Evolutionary conservation across 2,797 vertebrate genomes (phyloP), one percentile per base, ranked within the genome.

Genomic region (Spea hammondii): DNA sequence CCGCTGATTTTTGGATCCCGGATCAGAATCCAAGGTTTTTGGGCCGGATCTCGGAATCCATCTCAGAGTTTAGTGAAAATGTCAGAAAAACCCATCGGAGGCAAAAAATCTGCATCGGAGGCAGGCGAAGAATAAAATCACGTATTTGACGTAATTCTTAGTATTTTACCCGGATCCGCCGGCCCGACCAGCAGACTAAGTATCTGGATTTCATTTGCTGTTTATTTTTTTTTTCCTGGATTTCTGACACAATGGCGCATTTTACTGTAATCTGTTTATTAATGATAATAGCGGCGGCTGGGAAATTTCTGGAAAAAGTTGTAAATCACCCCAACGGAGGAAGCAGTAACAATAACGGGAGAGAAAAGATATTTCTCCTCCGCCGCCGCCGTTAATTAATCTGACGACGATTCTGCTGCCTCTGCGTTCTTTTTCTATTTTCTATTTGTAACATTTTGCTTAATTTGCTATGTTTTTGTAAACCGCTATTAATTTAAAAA

Each of bases 261-360:
- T 14, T 59, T 13, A 32, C 32, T 32, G 32, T 32, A 32, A 32
- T 32, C 3, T 32, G 32, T 14, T 59, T 4, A 12, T 59, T 59
- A 4, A 5, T 59, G 5, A 59, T 59, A 59, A 59, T 53, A 53
- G 51, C 10, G 51, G 51, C 86, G 85, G 50, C 2, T 11, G 69
- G 55, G 69, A 44, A 17, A 17, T 45, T 70, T 54, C 44, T 44
- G 12, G 53, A 54, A 69, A 70, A 10, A 5, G n/a, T 32, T 53
- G 13, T 70, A 70, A 54, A 70, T 54, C 51, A 32, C 51, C 32
- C 32, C 4, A 5, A 62, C 5, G 14, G 59, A 32, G 59, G 32
- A 62, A 32, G n/a, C 5, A 57, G 8, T 57, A 12, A 10, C n/a
- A 1, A 2, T n/a, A n/a, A n/a, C n/a, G 55, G 12, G n/a, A 3